Evolutionary conservation across 1,140 invertebrate genomes (phyloP).

Genomic region (Drosophila nebulosa): DNA sequence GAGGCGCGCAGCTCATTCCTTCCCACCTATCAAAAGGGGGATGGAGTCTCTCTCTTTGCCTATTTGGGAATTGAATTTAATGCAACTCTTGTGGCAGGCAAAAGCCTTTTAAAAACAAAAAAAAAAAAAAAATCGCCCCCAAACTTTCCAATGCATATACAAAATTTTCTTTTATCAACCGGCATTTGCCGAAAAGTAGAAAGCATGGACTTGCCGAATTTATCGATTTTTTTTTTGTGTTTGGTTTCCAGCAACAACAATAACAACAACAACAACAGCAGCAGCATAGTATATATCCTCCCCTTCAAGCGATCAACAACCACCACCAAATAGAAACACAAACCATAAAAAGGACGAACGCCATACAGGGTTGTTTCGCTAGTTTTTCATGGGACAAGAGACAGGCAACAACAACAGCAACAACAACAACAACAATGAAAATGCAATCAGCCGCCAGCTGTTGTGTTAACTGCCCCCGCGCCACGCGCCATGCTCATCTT

Average conservation of each 20-base stretch:
- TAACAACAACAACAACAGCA: too few species aligned
- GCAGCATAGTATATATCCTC: slow-evolving; percentile 40
- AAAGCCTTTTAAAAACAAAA: slow-evolving; percentile 49
- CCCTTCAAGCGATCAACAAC: slow-evolving; percentile 44
- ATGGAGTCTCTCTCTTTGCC: slow-evolving; percentile 23
- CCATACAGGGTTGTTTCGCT: slow-evolving; percentile 55
- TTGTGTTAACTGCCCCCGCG: slow-evolving; percentile 29
- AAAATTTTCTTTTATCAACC: slow-evolving; percentile 27
- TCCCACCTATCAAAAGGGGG: slow-evolving; percentile 13
- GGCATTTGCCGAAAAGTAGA: slow-evolving; percentile 44
- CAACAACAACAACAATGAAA: slow-evolving; percentile 27
- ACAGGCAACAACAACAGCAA: slow-evolving; percentile 15
- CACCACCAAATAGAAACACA: slow-evolving; percentile 20
- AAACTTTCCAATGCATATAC: slow-evolving; percentile 44
- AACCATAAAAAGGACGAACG: slow-evolving; percentile 29
- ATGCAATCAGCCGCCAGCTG: slow-evolving; percentile 58
- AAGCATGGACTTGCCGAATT: slow-evolving; percentile 28
- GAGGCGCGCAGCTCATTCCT: slow-evolving; percentile 38
- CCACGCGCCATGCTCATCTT: neutral
- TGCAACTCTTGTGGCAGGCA: slow-evolving; percentile 62
- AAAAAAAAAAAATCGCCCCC: too few species aligned
- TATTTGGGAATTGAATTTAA: slow-evolving; percentile 68
- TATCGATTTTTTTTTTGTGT: slow-evolving; percentile 35
- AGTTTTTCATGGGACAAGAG: slow-evolving; percentile 52
- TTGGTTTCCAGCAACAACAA: slow-evolving; percentile 27